Evolutionary conservation across 1,140 invertebrate genomes (phyloP).

Genomic region (Atopsyche davidsoni): DNA sequence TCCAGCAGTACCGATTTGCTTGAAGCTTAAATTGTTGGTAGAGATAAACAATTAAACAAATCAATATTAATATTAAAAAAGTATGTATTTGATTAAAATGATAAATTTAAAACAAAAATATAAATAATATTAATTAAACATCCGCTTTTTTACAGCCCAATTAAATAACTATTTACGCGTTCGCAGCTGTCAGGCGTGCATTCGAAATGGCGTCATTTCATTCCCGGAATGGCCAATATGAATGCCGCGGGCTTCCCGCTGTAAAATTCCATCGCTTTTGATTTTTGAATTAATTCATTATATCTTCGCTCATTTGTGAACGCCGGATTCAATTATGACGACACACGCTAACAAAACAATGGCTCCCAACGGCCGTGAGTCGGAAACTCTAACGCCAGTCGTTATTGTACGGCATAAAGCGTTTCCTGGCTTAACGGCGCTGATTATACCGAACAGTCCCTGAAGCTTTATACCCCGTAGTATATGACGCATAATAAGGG

Average conservation of each 20-base stretch:
- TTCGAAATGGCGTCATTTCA: no score
- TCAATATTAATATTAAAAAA: background rate
- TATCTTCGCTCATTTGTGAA: slow-evolving; percentile 5
- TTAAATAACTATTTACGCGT: no score
- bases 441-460: slow-evolving; percentile 3
- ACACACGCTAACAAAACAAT: slow-evolving; percentile 14
- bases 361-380: slow-evolving; percentile 4
- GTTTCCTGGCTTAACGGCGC: slow-evolving; percentile 10
- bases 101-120: background rate
- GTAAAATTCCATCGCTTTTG: no score
- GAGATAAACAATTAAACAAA: no score
- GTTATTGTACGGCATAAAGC: slow-evolving; percentile 15
- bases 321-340: slow-evolving; percentile 12
- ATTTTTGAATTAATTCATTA: slow-evolving; percentile 17
- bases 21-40: no score
- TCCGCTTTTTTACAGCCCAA: no score
- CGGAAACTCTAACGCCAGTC: slow-evolving; percentile 16
- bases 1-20: no score
- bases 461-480: no score
- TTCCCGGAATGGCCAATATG: no score
- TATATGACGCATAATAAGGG: slow-evolving; percentile 5
- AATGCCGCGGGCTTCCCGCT: no score
- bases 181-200: no score
- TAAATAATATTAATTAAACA: background rate
- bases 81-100: background rate